These are phyloP conservation scores for Heloderma charlesbogerti DNA, from an alignment of 2,113 vertebrate species.

Conservation along the genomic window DNA sequence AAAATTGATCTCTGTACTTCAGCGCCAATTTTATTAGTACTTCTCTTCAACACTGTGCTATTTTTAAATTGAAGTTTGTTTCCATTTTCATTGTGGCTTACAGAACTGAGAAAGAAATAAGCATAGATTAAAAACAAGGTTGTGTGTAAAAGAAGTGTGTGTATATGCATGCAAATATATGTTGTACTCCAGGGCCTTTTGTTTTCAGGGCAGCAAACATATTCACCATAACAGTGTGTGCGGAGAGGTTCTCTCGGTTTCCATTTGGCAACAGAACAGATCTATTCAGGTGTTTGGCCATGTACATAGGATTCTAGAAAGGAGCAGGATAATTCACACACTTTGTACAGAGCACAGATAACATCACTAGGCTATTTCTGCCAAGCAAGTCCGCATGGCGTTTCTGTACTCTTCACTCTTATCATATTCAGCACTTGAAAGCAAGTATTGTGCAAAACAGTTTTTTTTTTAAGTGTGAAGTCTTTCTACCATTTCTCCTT, in stretches of 20 bases:
- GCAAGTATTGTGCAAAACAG: too few species aligned
- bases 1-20: neutral
- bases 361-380: neutral
- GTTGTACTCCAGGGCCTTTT: neutral
- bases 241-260: neutral
- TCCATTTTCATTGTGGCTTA: neutral
- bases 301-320: neutral
- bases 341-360: neutral
- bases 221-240: neutral
- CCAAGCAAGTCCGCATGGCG: neutral
- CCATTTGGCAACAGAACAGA: neutral
- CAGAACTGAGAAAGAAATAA: neutral
- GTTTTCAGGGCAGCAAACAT: neutral
- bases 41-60: neutral
- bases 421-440: neutral
- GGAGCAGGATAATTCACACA: neutral
- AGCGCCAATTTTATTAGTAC: neutral
- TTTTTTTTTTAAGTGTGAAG: too few species aligned
- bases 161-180: neutral
- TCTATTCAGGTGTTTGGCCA: neutral
- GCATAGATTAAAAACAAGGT: neutral
- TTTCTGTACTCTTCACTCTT: neutral
- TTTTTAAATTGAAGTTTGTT: neutral
- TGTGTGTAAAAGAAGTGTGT: neutral
- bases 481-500: too few species aligned